phyloP scores from a whole-genome alignment of 2,888 invertebrate genomes.

The Timandra comae region DNA sequence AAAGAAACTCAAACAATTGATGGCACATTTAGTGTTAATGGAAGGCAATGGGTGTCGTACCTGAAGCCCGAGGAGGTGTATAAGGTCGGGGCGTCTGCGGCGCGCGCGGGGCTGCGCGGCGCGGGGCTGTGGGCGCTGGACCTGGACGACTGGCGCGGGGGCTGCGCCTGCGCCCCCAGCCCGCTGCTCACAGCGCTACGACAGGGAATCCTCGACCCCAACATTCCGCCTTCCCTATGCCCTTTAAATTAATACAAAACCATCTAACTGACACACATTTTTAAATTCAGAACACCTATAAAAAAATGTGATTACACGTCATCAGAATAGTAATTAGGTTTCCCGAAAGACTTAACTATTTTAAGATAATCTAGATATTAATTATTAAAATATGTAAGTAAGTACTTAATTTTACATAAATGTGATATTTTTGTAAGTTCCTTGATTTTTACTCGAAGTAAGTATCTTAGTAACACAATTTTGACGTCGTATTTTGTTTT shows the following conservation, averaged over 20 bases:
- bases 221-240: slow-evolving; percentile 39
- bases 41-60: slow-evolving; percentile 88
- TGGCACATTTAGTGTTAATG: slow-evolving; percentile 84
- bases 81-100: slow-evolving; percentile 77
- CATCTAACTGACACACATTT: too few species aligned
- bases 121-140: slow-evolving; percentile 88
- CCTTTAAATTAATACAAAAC: slow-evolving; percentile 15
- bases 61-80: slow-evolving; percentile 81
- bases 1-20: slow-evolving; percentile 72
- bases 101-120: slow-evolving; percentile 79
- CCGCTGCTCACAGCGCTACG: slow-evolving; percentile 81
- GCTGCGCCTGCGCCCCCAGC: slow-evolving; percentile 81
- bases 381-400: slow-evolving; percentile 6
- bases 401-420: slow-evolving; percentile 3
- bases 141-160: slow-evolving; percentile 84
- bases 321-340: background rate
- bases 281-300: too few species aligned
- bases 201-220: slow-evolving; percentile 51
- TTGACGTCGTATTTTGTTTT: too few species aligned
- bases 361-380: background rate
- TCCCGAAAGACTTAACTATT: slow-evolving; percentile 1
- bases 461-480: background rate
- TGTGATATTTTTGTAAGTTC: slow-evolving; percentile 28
- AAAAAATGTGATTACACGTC: too few species aligned
- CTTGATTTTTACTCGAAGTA: slow-evolving; percentile 43